Percentiles rank a stretch among this genome's conserved stretches.
Conservation (phyloP, 2,797 vertebrate species). For the Poeciliopsis infans region DNA sequence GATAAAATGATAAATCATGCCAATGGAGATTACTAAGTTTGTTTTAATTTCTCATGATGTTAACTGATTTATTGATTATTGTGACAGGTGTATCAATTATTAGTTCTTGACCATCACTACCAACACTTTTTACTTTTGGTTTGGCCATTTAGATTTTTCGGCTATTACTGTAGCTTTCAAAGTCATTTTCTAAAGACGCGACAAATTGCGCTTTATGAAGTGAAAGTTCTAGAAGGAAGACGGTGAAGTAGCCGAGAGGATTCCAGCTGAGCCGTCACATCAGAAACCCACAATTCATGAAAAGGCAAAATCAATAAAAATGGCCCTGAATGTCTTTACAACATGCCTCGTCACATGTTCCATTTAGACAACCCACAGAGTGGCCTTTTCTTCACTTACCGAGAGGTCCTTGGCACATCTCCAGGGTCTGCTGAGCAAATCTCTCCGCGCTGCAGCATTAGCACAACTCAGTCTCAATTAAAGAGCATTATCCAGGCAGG, state of each 20-base stretch:
- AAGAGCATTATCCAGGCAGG: slow-evolving; percentile 57
- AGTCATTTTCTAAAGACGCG: neutral
- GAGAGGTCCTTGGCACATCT: slow-evolving; percentile 50
- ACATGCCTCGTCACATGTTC: neutral
- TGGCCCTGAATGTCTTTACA: neutral
- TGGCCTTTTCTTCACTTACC: slow-evolving; percentile 21
- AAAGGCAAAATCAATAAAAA: slow-evolving; percentile 14
- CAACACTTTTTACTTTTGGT: neutral
- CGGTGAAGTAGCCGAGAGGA: neutral
- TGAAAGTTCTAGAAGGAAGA: neutral
- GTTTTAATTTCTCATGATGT: too few relatives aligned
- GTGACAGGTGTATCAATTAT: neutral
- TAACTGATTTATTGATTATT: too few relatives aligned
- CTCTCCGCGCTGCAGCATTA: slow-evolving; percentile 36
- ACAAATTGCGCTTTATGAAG: neutral
- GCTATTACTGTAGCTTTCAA: neutral
- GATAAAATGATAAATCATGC: too few relatives aligned
- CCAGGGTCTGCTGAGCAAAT: slow-evolving; percentile 38
- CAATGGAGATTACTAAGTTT: too few relatives aligned
- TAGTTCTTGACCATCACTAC: neutral
- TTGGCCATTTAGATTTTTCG: neutral
- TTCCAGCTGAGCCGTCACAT: slow-evolving; percentile 1
- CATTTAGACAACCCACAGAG: slow-evolving; percentile 27
- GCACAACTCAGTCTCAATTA: slow-evolving; percentile 57
- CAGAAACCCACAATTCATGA: neutral